Evolutionary conservation across 35 echinoderm and acorn worm genomes (phyloP), one percentile per base, ranked within the genome.

Genomic region (Antedon bifida): DNA sequence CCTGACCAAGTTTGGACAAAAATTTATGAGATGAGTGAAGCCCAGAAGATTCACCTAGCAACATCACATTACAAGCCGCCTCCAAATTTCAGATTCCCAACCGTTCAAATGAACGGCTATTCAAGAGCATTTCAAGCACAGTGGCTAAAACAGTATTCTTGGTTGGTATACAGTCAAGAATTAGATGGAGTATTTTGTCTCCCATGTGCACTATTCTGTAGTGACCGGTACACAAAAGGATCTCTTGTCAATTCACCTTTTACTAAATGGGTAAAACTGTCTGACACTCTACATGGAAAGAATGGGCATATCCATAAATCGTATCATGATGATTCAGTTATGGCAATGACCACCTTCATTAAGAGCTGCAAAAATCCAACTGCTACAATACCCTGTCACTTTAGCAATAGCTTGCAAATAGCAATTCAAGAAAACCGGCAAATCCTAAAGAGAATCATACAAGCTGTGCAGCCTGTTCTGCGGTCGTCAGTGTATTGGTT

Each of bases 141-240:
- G 19, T 83, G 44, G 81, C 0, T 83, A 1, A 30, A 38, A 30
- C 34, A 83, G 29, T 39, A 83, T 38, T 44, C 36, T 34, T 64
- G 3, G 81, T 28, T 83, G 38, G 81, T 73, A 14, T 83, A 83
- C 73, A 84, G 82, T 33, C n/a, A 75, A 33, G 39, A 75, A 34
- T 33, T 84, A 32, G 46, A 34, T 84, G 46, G 39, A 35, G 81
- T 84, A 26, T 74, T 44, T 46, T 84, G 82, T 51, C 28, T 84
- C 17, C 31, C 55, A 0, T 84, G 82, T 84, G 51, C 82, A 0
- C 82, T 84, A 30, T 82, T 82, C 30, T 39, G 80, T 34, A 31
- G 23, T 32, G 2, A 84, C 45, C 30, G 82, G 33, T 42, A 75
- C 26, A 74, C 31, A 12, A 84, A 84, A 13, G 45, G 39, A 13